Conservation (phyloP, 2,113 vertebrate species). For the Pelusios castaneus region DNA sequence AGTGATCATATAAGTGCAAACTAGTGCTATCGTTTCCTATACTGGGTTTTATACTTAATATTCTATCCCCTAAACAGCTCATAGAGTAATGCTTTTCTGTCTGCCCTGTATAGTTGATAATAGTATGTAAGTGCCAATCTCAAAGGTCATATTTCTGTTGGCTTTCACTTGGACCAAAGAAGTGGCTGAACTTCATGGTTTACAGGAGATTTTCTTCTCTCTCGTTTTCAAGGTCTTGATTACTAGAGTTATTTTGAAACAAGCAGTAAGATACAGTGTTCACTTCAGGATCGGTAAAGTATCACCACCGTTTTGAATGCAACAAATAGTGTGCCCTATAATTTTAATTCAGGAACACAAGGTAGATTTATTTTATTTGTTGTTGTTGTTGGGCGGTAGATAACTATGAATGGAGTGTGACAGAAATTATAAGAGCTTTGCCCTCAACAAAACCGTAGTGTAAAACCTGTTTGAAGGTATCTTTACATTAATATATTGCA, state of each 20-base stretch:
- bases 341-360: not conserved
- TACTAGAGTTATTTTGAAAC: conserved; percentile 24
- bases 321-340: not conserved
- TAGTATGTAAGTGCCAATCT: conserved; percentile 14
- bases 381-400: not conserved
- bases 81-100: not conserved
- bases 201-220: conserved; percentile 64
- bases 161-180: conserved; percentile 34
- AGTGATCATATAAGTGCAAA: not conserved
- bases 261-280: not conserved
- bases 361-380: not conserved
- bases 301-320: not conserved
- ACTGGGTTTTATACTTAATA: not conserved
- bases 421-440: not conserved
- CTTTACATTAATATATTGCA: not conserved
- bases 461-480: not conserved
- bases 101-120: not conserved
- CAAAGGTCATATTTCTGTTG: conserved; percentile 50
- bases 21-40: not conserved
- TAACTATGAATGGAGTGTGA: not conserved
- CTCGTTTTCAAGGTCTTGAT: conserved; percentile 40
- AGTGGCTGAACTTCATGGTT: conserved; percentile 60
- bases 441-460: not conserved
- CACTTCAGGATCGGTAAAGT: not conserved
- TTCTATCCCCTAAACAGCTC: not conserved